A percentile compares a stretch with the other conserved stretches of the same genome.
These are phyloP conservation scores for Cebidichthys violaceus DNA, from an alignment of 2,113 vertebrate species.

Conservation along the genomic window DNA sequence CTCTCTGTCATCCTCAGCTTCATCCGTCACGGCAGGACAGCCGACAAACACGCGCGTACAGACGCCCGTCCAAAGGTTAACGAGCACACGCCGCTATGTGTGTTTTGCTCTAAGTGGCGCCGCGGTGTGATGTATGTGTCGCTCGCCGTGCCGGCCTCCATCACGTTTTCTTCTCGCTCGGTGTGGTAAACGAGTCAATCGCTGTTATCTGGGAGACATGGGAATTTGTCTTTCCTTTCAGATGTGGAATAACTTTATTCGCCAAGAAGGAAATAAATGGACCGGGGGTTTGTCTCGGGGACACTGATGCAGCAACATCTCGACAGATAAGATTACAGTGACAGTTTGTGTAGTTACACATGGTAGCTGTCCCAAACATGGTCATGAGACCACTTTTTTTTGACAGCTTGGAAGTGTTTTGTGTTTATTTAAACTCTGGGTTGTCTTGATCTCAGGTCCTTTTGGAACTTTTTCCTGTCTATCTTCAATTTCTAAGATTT, in stretches of 20 bases:
- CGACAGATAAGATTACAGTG: conserved; percentile 43
- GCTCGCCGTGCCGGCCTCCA: not conserved
- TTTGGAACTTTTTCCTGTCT: conserved; percentile 14
- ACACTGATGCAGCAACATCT: conserved; percentile 41
- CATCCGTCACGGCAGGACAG: conserved; percentile 53
- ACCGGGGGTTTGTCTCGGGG: not conserved
- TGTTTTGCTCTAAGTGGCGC: conserved; percentile 39
- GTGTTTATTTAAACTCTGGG: conserved; percentile 13
- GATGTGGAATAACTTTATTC: conserved; percentile 58
- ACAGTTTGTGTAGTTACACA: conserved; percentile 39
- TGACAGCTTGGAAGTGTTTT: conserved; percentile 9
- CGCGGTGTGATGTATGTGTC: conserved; percentile 49
- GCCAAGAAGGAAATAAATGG: conserved; percentile 31
- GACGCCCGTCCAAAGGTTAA: conserved; percentile 67
- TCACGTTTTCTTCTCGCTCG: conserved; percentile 10
- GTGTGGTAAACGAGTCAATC: conserved; percentile 34
- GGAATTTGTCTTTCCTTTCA: conserved; percentile 48
- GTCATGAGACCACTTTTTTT: not conserved
- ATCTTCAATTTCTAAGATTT: not conserved
- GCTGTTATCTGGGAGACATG: conserved; percentile 11
- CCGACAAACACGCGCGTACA: conserved; percentile 39
- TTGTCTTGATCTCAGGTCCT: conserved; percentile 1
- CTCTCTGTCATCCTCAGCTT: conserved; percentile 58
- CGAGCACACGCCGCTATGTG: conserved; percentile 28
- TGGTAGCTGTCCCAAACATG: not conserved